phyloP scores from a whole-genome alignment of 2,888 invertebrate genomes.

The Notocelia uddmanniana region DNA sequence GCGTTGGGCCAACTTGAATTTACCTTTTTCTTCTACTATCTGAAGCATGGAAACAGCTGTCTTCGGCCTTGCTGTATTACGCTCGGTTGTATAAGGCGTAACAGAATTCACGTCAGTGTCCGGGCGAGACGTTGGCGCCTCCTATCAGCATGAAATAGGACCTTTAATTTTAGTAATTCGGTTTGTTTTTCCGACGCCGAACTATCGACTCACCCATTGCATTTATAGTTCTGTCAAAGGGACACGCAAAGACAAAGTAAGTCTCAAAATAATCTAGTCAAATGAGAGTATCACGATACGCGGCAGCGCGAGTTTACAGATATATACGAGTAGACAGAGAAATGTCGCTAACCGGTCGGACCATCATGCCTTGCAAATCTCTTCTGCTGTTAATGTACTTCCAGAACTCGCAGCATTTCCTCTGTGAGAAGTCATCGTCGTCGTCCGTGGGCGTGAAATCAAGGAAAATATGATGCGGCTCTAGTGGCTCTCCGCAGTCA shows the following conservation, averaged over 20 bases:
- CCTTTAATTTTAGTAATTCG: too few species aligned
- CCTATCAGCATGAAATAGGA: background rate
- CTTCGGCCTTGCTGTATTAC: conserved; percentile 43
- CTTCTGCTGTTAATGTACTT: conserved; percentile 53
- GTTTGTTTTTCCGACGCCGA: too few species aligned
- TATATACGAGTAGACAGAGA: too few species aligned
- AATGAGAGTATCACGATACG: too few species aligned
- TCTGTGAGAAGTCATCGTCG: conserved; percentile 54
- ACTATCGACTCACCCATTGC: too few species aligned
- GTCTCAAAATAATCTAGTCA: too few species aligned
- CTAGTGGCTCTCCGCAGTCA: conserved; percentile 56
- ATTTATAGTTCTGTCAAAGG: too few species aligned
- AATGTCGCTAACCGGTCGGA: conserved; percentile 51
- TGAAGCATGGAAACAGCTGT: conserved; percentile 64
- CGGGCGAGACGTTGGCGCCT: background rate
- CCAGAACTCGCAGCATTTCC: conserved; percentile 61
- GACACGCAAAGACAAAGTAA: too few species aligned
- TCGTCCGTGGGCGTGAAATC: conserved; percentile 57
- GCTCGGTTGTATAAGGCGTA: background rate
- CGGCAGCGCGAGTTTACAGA: too few species aligned
- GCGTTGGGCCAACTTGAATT: background rate
- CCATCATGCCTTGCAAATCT: conserved; percentile 54
- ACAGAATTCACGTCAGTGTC: background rate
- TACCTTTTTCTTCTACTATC: conserved; percentile 60
- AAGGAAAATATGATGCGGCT: conserved; percentile 55